Evolutionary conservation across 2,113 vertebrate species (phyloP), one percentile per base, ranked within the genome.

Genomic region (Irena cyanogastra): DNA sequence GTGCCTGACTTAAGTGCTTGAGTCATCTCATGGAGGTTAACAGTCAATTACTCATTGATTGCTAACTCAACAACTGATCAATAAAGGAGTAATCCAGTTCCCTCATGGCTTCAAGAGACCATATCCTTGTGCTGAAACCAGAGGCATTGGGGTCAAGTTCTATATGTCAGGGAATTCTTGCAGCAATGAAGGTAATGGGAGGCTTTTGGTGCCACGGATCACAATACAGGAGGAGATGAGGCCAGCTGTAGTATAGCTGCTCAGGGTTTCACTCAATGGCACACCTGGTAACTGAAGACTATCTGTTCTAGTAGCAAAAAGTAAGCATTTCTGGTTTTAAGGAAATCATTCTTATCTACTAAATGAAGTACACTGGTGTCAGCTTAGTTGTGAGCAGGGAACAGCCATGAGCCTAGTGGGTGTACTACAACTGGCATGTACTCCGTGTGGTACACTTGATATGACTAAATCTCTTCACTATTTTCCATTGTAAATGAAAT

Each of bases 41-140:
- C 64, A 93, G 79, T 91, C 87, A 95, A 69, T 94, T 90, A 94
- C 52, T 19, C 33, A 77, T 64, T 65, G 68, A 94, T 71, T 91
- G 35, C 23, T 90, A 88, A 88, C 64, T 91, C 90, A 93, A 81
- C 42, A 86, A 44, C 7, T 56, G 56, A 86, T 93, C 76, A 92
- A 83, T 70, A 89, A 75, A 83, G 31, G 47, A 93, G 20, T 79
- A 95, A 93, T 68, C 45, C 64, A 30, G 61, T 72, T 90, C 49
- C 82, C 39, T 66, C 37, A 11, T 7, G 44, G 42, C n/a, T 90
- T 94, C 84, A 86, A 72, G 47, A 90, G 35, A 50, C 56, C 87
- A 56, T 30, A 77, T 88, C 23, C 50, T 85, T 19, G 39, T 33
- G 30, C 26, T 69, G 59, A 91, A 76, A 59, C 16, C 71, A 88